These are phyloP conservation scores for Eristalinus sepulchralis DNA, from an alignment of 2,888 invertebrate genomes.

Conservation along the genomic window DNA sequence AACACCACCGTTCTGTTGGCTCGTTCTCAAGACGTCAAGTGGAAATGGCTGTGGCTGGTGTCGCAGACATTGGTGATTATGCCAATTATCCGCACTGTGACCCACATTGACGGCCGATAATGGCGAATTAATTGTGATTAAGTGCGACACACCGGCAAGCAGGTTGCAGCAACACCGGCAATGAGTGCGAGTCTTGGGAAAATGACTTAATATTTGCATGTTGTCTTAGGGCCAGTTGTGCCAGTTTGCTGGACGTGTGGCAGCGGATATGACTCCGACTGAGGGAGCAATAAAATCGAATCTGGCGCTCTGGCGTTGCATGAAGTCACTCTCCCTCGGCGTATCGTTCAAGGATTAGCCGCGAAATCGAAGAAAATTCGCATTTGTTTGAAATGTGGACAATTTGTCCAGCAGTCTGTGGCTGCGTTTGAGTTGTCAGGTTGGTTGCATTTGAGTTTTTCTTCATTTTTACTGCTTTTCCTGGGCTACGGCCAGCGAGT, in stretches of 20 bases:
- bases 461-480: too few relatives aligned
- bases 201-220: background rate
- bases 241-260: background rate
- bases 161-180: background rate
- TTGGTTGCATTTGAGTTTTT: too few relatives aligned
- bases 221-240: background rate
- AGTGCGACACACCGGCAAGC: background rate
- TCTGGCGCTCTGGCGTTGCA: too few relatives aligned
- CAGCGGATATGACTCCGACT: background rate
- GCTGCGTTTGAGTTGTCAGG: too few relatives aligned
- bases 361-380: too few relatives aligned
- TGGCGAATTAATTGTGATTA: conserved; percentile 9
- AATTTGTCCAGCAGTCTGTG: too few relatives aligned
- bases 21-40: background rate
- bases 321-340: too few relatives aligned
- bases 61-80: background rate
- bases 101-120: conserved; percentile 13
- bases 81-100: background rate
- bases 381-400: too few relatives aligned
- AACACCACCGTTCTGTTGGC: background rate
- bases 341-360: too few relatives aligned
- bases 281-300: background rate
- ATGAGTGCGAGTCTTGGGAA: background rate
- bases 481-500: too few relatives aligned
- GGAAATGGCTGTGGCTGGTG: background rate